Percentiles rank a stretch among this genome's conserved stretches.
Evolutionary conservation across 2,888 invertebrate species (phyloP).

Genomic region (Panopea generosa): DNA sequence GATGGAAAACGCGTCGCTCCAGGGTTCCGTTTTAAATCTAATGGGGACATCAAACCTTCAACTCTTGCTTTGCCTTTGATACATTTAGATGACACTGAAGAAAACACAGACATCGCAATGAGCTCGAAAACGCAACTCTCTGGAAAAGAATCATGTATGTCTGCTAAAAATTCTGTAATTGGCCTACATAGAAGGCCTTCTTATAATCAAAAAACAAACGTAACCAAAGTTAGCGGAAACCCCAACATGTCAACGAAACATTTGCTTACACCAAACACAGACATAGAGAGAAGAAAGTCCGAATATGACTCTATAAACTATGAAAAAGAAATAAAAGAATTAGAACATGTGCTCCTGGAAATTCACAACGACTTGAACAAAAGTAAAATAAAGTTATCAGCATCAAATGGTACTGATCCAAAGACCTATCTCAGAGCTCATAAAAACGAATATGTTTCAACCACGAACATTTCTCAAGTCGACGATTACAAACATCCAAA

Average conservation of each 20-base stretch:
- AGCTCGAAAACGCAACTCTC: neutral
- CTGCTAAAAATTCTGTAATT: no score
- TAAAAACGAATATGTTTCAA: slow-evolving; percentile 32
- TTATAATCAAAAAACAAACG: no score
- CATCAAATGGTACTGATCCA: neutral
- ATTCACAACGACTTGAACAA: slow-evolving; percentile 47
- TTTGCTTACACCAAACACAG: neutral
- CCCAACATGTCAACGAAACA: no score
- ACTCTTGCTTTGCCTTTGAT: slow-evolving; percentile 27
- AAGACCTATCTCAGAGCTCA: slow-evolving; percentile 54
- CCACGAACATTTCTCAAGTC: no score
- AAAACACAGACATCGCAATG: neutral
- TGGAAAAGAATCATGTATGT: neutral
- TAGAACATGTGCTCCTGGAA: slow-evolving; percentile 48
- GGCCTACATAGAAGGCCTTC: no score
- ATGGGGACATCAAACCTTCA: slow-evolving; percentile 66
- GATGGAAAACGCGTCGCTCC: slow-evolving; percentile 61
- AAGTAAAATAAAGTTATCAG: slow-evolving; percentile 32
- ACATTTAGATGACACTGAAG: slow-evolving; percentile 16
- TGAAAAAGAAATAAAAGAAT: slow-evolving; percentile 55
- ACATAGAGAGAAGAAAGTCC: neutral
- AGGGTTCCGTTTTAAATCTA: slow-evolving; percentile 71
- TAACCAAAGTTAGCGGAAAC: no score
- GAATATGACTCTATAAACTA: slow-evolving; percentile 37
- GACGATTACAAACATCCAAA: slow-evolving; percentile 42